A percentile compares a stretch with the other conserved stretches of the same genome.
Conservation (phyloP, 2,113 vertebrate genomes). For the Nestor notabilis region DNA sequence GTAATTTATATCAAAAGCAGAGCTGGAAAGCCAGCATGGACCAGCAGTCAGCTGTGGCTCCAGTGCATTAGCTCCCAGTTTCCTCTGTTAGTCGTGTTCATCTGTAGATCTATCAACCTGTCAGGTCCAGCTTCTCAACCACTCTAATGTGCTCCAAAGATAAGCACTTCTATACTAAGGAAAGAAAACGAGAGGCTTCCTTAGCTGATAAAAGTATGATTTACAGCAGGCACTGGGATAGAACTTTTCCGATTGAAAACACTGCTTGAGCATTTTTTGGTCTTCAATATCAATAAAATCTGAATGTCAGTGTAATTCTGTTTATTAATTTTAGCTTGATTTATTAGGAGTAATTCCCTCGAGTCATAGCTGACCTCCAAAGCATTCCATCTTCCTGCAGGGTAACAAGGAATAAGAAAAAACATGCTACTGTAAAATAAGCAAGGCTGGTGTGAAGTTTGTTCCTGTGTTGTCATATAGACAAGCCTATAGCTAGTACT, state of each 20-base stretch:
- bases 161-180: background rate
- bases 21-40: background rate
- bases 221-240: slow-evolving; percentile 18
- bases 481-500: slow-evolving; percentile 44
- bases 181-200: slow-evolving; percentile 53
- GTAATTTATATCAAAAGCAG: slow-evolving; percentile 14
- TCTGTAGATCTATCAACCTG: background rate
- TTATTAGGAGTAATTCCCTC: slow-evolving; percentile 53
- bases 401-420: slow-evolving; percentile 67
- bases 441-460: slow-evolving; percentile 21
- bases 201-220: slow-evolving; percentile 24
- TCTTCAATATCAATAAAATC: slow-evolving; percentile 31
- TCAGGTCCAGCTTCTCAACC: background rate
- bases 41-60: background rate
- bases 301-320: slow-evolving; percentile 35
- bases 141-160: slow-evolving; percentile 45
- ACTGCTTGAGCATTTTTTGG: background rate
- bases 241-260: slow-evolving; percentile 61
- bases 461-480: slow-evolving; percentile 41
- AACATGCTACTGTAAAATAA: slow-evolving; percentile 63
- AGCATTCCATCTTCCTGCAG: slow-evolving; percentile 51
- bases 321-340: slow-evolving; percentile 64
- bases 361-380: slow-evolving; percentile 46
- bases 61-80: background rate
- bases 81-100: background rate